Evolutionary conservation across 2,113 vertebrate genomes (phyloP), one percentile per base, ranked within the genome.

Genomic region (Xiphias gladius): DNA sequence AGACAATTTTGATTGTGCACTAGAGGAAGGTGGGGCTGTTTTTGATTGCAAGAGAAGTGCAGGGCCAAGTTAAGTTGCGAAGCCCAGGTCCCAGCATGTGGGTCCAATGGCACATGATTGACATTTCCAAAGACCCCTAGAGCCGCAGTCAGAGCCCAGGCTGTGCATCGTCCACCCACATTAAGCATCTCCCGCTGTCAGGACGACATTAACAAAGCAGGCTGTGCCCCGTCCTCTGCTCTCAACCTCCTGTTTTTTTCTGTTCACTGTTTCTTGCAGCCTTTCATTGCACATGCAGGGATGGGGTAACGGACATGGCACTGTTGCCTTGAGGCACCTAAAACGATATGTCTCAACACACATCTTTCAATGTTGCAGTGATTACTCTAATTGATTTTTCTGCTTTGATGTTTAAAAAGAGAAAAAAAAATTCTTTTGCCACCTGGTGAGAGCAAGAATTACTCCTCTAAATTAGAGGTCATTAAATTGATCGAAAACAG

Each of bases 121-220:
- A 91, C 91, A 91, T 94, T 91, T 93, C 85, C 79, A 86, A 85
- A 87, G 82, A 87, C 90, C 89, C 88, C 78, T 68, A 55, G 86
- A 87, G 90, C 81, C 89, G 75, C 91, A 93, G 92, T 59, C 76
- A 69, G 89, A 86, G 82, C 66, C 88, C 81, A 58, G 82, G 62
- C 87, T 59, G 86, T 74, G 85, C 76, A 80, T 86, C 79, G 89
- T 87, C 89, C 81, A 80, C 90, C 88, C 76, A 83, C 83, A 83
- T 80, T 74, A 83, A 84, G 86, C 46, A 3, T 76, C 84, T 62
- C 90, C 86, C 4, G 86, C 89, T 85, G 90, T 77, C 88, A 82
- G 43, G 76, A 82, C 88, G 83, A 76, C 89, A 88, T 89, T 88
- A 90, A 84, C 84, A 79, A 77, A 80, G 65, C 84, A 73, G 85